Conservation (phyloP, 2,888 invertebrate species). For the Arrhopalites spinosus region DNA sequence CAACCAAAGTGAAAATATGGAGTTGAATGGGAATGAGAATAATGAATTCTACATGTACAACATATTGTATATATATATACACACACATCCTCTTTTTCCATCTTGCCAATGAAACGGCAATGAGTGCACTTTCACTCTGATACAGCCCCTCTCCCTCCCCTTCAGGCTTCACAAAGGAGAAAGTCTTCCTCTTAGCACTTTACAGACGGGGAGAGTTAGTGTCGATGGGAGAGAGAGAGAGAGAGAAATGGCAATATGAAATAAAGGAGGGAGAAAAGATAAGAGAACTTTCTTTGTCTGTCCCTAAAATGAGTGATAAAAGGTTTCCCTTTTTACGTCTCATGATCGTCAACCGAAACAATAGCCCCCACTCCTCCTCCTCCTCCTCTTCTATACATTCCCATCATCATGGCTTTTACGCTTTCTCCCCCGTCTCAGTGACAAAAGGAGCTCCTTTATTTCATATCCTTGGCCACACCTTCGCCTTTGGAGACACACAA, state of each 20-base stretch:
- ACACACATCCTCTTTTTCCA: no score
- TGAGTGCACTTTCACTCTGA: no score
- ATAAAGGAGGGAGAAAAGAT: background rate
- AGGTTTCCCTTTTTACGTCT: background rate
- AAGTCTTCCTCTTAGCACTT: background rate
- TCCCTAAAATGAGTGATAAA: background rate
- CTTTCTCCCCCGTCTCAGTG: background rate
- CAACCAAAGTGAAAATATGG: no score
- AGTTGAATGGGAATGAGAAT: no score
- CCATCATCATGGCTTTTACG: background rate
- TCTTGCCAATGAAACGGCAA: no score
- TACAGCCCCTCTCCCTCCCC: no score
- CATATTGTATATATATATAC: no score
- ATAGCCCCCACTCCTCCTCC: no score
- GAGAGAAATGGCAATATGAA: background rate
- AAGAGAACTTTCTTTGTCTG: background rate
- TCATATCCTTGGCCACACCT: background rate
- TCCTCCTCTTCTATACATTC: no score
- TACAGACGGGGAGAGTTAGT: background rate
- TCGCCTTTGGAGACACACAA: background rate
- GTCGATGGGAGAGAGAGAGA: background rate
- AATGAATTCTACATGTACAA: no score
- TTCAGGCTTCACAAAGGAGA: no score
- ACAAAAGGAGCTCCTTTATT: background rate
- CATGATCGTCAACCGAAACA: background rate